Conservation (phyloP, 2,797 vertebrate genomes). For the Syncerus caffer region DNA sequence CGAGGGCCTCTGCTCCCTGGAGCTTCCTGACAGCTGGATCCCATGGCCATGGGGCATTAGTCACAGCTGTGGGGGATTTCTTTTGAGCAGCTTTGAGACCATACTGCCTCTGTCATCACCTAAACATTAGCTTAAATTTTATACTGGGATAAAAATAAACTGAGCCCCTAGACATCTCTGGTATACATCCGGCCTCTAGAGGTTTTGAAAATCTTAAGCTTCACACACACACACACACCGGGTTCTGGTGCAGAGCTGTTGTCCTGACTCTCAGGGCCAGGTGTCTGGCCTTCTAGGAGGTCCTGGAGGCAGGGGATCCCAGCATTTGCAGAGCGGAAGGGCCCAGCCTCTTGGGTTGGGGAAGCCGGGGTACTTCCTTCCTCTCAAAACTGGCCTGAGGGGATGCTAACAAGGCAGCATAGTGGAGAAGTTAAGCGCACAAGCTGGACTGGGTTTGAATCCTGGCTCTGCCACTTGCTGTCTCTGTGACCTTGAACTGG, state of each 20-base stretch:
- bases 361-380: neutral
- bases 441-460: neutral
- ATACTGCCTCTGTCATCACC: neutral
- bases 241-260: neutral
- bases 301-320: neutral
- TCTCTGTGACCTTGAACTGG: neutral
- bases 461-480: neutral
- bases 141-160: constrained; percentile 12
- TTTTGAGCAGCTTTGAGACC: neutral
- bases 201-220: neutral
- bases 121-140: neutral
- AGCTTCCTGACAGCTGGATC: neutral
- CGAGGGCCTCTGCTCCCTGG: neutral
- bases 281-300: neutral
- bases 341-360: neutral
- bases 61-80: neutral
- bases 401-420: neutral
- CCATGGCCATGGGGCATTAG: neutral
- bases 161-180: neutral
- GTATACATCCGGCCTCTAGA: neutral
- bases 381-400: neutral
- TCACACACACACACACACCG: too few relatives aligned
- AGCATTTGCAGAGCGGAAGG: neutral
- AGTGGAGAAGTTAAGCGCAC: neutral
- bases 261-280: neutral